Base-by-base conservation (phyloP, 2,797 vertebrate species). In the Paguma larvata region DNA sequence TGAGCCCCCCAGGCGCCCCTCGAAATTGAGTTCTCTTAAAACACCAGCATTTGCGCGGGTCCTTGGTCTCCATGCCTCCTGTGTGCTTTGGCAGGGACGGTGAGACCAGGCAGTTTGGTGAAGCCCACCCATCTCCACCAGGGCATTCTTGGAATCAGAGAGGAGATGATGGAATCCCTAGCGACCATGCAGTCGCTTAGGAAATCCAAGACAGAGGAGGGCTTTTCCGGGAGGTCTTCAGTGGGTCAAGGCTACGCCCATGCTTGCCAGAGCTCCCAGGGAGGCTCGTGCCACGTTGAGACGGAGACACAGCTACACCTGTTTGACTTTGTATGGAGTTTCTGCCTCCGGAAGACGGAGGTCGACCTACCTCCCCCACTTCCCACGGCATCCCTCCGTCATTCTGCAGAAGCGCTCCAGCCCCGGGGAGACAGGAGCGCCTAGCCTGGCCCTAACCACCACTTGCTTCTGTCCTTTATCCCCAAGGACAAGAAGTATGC, bases 401-500 rank as follows among this genome's bases (percentile, higher is more conserved):
- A 14, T 25, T 41, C 18, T 16, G 32, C 56, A 12, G 80, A 44
- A 56, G 44, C 6, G 5, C 23, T 7, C 34, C 48, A 67, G 32
- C 30, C 23, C 38, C 38, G 5, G 14, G 63, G 6, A 53, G 19
- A 53, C 3, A n/a, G 34, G 13, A 11, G 63, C 4, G 4, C 41
- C 16, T 21, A 1, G 62, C 48, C 48, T 38, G 27, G 16, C 70
- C 63, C 1, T 85, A 62, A 53, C 46, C 27, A 2, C 53, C 10
- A 0, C 38, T 34, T 59, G 62, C 34, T 32, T 82, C 46, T 92
- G 32, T 70, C 75, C 62, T 96, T 70, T 92, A 32, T 97, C 95
- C 85, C 85, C 89, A 98, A 99, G 99, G 99, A 99, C 98, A 99
- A 99, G 99, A 99, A 99, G 98, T 99, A 99, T 0, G 99, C 99